These are phyloP conservation scores for Drosophila seguyi DNA, from an alignment of 1,140 invertebrate species.

Conservation along the genomic window DNA sequence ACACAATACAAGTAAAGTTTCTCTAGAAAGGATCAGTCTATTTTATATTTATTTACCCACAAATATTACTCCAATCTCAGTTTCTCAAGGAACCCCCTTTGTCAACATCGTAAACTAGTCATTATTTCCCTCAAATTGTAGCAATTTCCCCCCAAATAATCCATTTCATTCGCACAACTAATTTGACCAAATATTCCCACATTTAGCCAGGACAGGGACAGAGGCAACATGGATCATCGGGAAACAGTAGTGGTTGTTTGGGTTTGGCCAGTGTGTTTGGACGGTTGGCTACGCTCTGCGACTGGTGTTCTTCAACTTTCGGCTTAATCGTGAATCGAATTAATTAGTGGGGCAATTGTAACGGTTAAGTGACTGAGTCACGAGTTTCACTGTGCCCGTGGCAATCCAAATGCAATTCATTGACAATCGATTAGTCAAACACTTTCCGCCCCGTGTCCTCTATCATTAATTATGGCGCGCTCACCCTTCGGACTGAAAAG, in stretches of 20 bases:
- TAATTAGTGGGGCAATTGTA: slow-evolving; percentile 70
- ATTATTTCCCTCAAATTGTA: neutral
- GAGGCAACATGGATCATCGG: neutral
- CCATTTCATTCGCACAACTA: slow-evolving; percentile 16
- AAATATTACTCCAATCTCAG: neutral
- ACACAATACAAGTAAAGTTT: neutral
- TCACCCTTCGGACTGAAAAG: slow-evolving; percentile 21
- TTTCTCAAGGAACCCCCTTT: neutral
- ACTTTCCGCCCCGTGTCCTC: slow-evolving; percentile 67
- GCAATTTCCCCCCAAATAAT: slow-evolving; percentile 24
- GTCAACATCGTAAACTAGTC: neutral
- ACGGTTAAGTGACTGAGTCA: slow-evolving; percentile 73
- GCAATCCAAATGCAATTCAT: slow-evolving; percentile 78
- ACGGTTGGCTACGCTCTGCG: slow-evolving; percentile 17
- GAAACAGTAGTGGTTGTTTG: slow-evolving; percentile 36
- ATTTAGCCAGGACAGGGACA: neutral
- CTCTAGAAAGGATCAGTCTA: neutral
- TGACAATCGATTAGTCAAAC: slow-evolving; percentile 82
- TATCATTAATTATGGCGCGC: slow-evolving; percentile 67
- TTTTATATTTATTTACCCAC: neutral
- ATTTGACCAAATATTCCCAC: slow-evolving; percentile 37
- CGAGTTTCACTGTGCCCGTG: slow-evolving; percentile 19
- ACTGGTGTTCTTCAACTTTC: slow-evolving; percentile 40
- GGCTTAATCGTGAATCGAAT: slow-evolving; percentile 74
- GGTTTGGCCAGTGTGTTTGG: slow-evolving; percentile 3